Base-by-base conservation (phyloP, 2,888 invertebrate genomes). In the Serrognathus titanus region DNA sequence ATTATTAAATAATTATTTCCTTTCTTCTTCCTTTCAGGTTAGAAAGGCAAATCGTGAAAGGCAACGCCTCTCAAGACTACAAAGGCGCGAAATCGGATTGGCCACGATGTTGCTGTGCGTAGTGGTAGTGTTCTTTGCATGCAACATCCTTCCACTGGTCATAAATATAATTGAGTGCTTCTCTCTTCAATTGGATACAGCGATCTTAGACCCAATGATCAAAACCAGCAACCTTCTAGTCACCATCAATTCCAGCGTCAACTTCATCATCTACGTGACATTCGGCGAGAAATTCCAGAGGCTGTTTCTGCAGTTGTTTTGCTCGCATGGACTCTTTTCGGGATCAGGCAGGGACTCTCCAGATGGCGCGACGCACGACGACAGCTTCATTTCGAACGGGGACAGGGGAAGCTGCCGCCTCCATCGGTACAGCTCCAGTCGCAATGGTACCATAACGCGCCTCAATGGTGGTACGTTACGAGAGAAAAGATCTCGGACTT, bases 201-300 rank as follows among this genome's bases (percentile, higher is more conserved):
- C 53, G 45, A 83, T 85, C 57, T 81, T 85, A 63, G 85, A 88
- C 67, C 84, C 86, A 69, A 80, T 92, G 68, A 88, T 93, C 51
- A 89, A 90, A 71, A 83, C 85, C 38, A 93, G 92, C 72, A 97
- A 98, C 79, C 85, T 97, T 54, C 83, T 97, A 61, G 96, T 98
- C 55, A 97, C 95, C 62, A 88, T 97, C 75, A 98, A 98, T 81
- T 96, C 96, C 72, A 95, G 96, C 73, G 93, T 97, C 61, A 98
- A 98, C 80, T 97, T 98, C 77, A 87, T 98, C 63, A 95, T 98
- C 69, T 98, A 98, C 80, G 96, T 97, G 64, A 96, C 96, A 64
- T 97, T 97, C 76, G 97, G 97, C 1, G 94, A 97, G 75, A 97
- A 97, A 76, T 97, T 97, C 80, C 92, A 94, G 74, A 83, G 91